phyloP scores from a whole-genome alignment of 2,797 vertebrate species.

The Sebastes cheni region DNA sequence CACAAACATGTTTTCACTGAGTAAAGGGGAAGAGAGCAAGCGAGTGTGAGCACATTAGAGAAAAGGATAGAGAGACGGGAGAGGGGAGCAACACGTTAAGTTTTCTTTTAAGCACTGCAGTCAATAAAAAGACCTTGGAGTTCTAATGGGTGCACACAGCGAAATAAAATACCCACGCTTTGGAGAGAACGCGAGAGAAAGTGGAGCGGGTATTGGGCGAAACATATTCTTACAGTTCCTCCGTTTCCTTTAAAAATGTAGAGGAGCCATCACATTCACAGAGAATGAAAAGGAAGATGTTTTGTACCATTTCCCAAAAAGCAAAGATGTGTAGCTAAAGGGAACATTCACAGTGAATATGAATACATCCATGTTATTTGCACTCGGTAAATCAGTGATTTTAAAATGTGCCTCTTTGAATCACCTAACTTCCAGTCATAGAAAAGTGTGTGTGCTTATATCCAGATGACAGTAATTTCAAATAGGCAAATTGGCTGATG shows the following conservation, averaged over 20 bases:
- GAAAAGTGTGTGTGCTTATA: not conserved
- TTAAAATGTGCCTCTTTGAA: not conserved
- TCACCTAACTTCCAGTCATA: not conserved
- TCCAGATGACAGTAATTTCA: not conserved
- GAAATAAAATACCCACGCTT: not conserved
- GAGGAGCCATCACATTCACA: not conserved
- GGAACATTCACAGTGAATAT: not conserved
- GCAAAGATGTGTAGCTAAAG: not conserved
- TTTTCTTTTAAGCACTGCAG: conserved; percentile 1
- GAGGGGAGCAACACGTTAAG: not conserved
- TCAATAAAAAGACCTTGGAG: not conserved
- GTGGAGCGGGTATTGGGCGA: not conserved
- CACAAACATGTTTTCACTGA: conserved; percentile 39
- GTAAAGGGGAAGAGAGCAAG: conserved; percentile 23
- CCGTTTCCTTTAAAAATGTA: not conserved
- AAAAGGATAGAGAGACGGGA: not conserved
- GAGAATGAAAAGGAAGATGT: not conserved
- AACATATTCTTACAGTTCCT: not conserved
- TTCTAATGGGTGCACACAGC: not conserved
- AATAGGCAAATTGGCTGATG: not conserved
- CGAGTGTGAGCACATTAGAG: conserved; percentile 20
- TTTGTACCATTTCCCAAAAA: not conserved
- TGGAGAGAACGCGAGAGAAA: not conserved
- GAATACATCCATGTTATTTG: not conserved
- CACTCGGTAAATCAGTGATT: not conserved